Conservation (phyloP, 2,113 vertebrate species). For the Osmerus mordax region DNA sequence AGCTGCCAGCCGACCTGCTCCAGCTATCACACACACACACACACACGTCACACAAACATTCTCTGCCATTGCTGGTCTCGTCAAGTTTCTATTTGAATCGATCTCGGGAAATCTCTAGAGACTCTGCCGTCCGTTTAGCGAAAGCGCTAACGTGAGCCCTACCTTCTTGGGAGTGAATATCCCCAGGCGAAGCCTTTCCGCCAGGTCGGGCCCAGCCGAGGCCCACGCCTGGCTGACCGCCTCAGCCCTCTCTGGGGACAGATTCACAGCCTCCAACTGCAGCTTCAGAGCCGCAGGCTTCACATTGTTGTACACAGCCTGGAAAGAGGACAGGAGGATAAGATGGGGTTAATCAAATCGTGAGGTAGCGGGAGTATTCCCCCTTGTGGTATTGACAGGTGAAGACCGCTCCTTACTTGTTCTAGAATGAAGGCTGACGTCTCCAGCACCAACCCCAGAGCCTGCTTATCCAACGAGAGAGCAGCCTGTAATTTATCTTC, state of each 20-base stretch:
- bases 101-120: background rate
- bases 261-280: conserved; percentile 81
- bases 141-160: too few relatives aligned
- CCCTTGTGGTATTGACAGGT: conserved; percentile 45
- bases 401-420: conserved; percentile 2
- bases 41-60: background rate
- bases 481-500: conserved; percentile 89
- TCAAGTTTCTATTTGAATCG: background rate
- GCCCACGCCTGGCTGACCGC: conserved; percentile 83
- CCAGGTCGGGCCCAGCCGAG: conserved; percentile 77
- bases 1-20: conserved; percentile 92
- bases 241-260: conserved; percentile 82
- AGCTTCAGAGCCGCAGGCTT: conserved; percentile 84
- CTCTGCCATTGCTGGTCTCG: too few relatives aligned
- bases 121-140: too few relatives aligned
- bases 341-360: background rate
- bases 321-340: background rate
- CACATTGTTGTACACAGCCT: conserved; percentile 91
- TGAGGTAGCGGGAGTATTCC: background rate
- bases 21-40: conserved; percentile 68
- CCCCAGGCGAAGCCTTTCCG: conserved; percentile 87
- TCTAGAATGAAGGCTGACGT: conserved; percentile 87
- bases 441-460: conserved; percentile 87
- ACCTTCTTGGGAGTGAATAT: conserved; percentile 91
- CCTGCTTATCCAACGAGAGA: conserved; percentile 85